Evolutionary conservation across 2,797 vertebrate species (phyloP).

Genomic region (Pipistrellus nathusii): DNA sequence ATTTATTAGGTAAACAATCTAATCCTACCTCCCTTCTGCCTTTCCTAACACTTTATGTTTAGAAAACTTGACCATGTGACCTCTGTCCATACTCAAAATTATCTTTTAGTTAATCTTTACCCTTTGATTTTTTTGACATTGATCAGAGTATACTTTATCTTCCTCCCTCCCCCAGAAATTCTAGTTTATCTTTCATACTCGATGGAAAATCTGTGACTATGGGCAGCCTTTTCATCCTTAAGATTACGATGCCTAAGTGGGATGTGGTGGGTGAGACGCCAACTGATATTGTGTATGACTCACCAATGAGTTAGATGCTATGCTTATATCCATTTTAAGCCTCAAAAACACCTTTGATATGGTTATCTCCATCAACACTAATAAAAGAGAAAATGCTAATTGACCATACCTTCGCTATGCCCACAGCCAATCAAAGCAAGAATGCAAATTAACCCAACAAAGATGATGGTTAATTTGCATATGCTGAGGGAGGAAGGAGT

Average conservation of each 20-base stretch:
- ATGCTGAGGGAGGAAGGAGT: no score
- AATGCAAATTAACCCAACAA: no score
- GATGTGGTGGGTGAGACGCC: background rate
- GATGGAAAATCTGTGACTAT: background rate
- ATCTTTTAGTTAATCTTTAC: background rate
- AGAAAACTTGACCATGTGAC: background rate
- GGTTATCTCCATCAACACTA: background rate
- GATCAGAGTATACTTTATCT: background rate
- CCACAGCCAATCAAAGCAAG: no score
- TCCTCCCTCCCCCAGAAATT: fast-evolving
- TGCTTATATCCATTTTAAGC: background rate
- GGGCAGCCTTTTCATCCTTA: background rate
- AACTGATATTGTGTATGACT: background rate
- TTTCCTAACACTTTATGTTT: background rate
- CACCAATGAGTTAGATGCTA: background rate
- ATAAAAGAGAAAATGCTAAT: no score
- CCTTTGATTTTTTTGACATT: background rate
- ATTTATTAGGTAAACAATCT: background rate
- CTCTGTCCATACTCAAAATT: background rate
- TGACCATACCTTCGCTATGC: no score
- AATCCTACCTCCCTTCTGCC: background rate
- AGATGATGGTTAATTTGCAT: no score
- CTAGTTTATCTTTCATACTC: background rate
- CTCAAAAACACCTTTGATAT: background rate
- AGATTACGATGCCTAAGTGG: background rate